Evolutionary conservation across 1,140 invertebrate species (phyloP).

Genomic region (Neodiprion lecontei): DNA sequence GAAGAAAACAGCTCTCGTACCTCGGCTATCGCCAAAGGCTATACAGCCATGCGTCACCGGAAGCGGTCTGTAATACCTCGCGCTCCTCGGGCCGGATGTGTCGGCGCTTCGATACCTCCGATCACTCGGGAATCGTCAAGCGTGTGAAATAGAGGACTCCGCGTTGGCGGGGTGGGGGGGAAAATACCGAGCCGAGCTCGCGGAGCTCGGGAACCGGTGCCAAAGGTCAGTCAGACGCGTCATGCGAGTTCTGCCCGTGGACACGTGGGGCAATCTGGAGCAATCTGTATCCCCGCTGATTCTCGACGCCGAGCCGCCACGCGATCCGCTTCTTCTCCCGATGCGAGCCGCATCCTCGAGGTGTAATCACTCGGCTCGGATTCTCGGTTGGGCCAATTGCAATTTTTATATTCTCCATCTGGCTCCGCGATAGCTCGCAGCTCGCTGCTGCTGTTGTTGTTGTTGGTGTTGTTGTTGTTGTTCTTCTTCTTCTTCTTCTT

Average conservation of each 20-base stretch:
- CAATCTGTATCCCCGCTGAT: background rate
- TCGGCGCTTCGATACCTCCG: too few species aligned
- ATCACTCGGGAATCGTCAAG: too few species aligned
- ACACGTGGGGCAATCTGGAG: conserved; percentile 4
- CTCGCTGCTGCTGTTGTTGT: too few species aligned
- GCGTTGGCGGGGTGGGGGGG: background rate
- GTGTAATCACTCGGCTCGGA: background rate
- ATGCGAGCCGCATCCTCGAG: background rate
- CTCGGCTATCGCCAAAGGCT: too few species aligned
- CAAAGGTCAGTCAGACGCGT: conserved; percentile 2
- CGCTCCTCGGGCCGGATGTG: too few species aligned
- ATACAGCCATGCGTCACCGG: too few species aligned
- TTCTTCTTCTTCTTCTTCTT: too few species aligned
- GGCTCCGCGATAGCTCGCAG: background rate
- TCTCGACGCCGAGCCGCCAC: background rate
- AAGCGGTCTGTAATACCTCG: too few species aligned
- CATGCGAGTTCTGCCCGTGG: conserved; percentile 3
- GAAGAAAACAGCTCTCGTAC: too few species aligned
- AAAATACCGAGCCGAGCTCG: background rate
- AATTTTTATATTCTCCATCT: background rate
- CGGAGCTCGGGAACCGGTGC: background rate
- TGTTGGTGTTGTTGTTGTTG: too few species aligned
- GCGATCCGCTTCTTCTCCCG: background rate
- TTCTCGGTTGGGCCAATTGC: background rate
- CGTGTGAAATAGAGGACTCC: too few species aligned